phyloP scores from a whole-genome alignment of 2,888 invertebrate species.

The Drosophila emarginata region DNA sequence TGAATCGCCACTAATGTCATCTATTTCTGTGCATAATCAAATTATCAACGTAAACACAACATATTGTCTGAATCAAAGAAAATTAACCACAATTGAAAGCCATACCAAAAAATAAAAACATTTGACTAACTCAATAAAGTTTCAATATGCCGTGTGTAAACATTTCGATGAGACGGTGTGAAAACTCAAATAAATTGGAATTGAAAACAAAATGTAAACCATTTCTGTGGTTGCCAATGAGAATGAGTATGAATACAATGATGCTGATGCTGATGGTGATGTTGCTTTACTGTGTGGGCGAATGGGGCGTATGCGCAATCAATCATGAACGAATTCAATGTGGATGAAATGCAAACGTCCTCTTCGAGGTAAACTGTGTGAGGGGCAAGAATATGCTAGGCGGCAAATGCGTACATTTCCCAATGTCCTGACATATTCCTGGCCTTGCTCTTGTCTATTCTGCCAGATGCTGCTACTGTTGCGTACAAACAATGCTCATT shows the following conservation, averaged over 20 bases:
- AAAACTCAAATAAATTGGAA: constrained; percentile 58
- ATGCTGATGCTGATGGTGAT: constrained; percentile 36
- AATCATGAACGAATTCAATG: constrained; percentile 74
- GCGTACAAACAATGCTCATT: constrained; percentile 63
- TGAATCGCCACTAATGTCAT: background rate
- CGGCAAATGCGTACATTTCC: constrained; percentile 39
- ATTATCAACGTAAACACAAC: background rate
- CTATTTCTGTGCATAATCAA: background rate
- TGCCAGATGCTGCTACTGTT: constrained; percentile 35
- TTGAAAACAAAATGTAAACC: constrained; percentile 67
- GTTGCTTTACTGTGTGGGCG: constrained; percentile 41
- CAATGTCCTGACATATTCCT: constrained; percentile 24
- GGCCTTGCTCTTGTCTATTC: constrained; percentile 39
- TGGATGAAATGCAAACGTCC: constrained; percentile 51
- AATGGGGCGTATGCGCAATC: constrained; percentile 67
- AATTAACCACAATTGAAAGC: constrained; percentile 40
- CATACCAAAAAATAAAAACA: background rate
- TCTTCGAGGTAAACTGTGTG: constrained; percentile 6
- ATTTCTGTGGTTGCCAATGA: constrained; percentile 20
- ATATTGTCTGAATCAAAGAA: constrained; percentile 40
- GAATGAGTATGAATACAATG: constrained; percentile 17
- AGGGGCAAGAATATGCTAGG: background rate
- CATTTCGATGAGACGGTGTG: constrained; percentile 36
- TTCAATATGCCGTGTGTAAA: constrained; percentile 36
- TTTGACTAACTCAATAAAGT: constrained; percentile 11